Conservation (phyloP, 2,797 vertebrate genomes). For the Petrocephalus schoutedeni region DNA sequence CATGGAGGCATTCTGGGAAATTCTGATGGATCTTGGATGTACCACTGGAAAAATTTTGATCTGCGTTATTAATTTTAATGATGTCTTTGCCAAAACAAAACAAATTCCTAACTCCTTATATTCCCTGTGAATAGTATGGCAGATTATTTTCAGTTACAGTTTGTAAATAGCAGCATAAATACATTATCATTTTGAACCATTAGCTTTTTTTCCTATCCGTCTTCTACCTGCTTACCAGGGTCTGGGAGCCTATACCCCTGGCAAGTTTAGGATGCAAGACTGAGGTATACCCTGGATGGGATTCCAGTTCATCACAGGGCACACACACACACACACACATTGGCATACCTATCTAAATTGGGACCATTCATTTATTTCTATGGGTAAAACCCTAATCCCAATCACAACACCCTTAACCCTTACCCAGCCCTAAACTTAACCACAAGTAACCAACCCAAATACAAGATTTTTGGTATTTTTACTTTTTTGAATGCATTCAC, state of each 20-base stretch:
- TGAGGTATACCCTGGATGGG: not conserved
- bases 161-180: not conserved
- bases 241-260: not conserved
- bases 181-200: not conserved
- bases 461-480: too few relatives aligned
- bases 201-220: not conserved
- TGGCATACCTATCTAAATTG: not conserved
- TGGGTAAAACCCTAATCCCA: too few relatives aligned
- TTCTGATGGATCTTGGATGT: not conserved
- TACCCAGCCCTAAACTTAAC: too few relatives aligned
- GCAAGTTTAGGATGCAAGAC: not conserved
- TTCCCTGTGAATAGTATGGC: not conserved
- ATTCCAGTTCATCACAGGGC: not conserved
- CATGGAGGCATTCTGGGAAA: not conserved
- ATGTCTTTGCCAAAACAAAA: not conserved
- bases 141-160: not conserved
- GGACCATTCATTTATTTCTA: too few relatives aligned
- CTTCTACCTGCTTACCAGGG: not conserved
- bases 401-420: too few relatives aligned
- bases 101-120: not conserved
- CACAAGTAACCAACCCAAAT: too few relatives aligned
- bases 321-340: not conserved
- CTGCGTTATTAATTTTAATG: not conserved
- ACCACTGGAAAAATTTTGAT: not conserved
- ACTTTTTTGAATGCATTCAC: too few relatives aligned